These are phyloP conservation scores for Drosophila athabasca DNA, from an alignment of 1,140 invertebrate species.

Conservation along the genomic window DNA sequence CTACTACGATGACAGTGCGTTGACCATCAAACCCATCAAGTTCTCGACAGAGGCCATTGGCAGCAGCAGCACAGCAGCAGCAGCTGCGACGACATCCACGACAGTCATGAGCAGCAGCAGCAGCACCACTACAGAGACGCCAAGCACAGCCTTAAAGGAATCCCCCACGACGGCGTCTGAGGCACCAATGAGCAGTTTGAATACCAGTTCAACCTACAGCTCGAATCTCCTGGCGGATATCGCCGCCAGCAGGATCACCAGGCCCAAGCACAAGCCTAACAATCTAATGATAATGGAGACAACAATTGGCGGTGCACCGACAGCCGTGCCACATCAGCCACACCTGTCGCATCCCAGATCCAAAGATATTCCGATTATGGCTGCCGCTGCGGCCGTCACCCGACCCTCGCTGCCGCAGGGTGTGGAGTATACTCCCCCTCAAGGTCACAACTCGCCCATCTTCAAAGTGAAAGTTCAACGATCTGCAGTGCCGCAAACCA, in stretches of 20 bases:
- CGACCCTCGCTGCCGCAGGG: conserved; percentile 29
- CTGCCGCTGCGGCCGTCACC: conserved; percentile 8
- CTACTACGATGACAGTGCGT: conserved; percentile 79
- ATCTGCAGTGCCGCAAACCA: conserved; percentile 28
- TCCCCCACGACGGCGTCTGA: no score
- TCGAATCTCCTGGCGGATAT: conserved; percentile 62
- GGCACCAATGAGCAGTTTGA: neutral
- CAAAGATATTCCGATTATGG: conserved; percentile 49
- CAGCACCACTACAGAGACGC: conserved; percentile 5
- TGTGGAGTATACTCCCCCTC: conserved; percentile 64
- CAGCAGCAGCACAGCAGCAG: conserved; percentile 28
- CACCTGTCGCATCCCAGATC: conserved; percentile 43
- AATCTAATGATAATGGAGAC: conserved; percentile 68
- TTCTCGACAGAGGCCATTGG: conserved; percentile 42
- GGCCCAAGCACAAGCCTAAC: conserved; percentile 43
- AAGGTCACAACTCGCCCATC: conserved; percentile 69
- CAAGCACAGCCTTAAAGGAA: neutral
- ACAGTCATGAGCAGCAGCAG: conserved; percentile 1
- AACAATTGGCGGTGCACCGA: conserved; percentile 31
- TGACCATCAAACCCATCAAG: conserved; percentile 78
- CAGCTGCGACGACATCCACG: conserved; percentile 8
- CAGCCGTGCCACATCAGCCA: neutral
- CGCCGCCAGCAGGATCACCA: conserved; percentile 32
- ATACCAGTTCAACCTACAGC: conserved; percentile 32
- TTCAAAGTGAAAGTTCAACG: conserved; percentile 76